Evolutionary conservation across 2,113 vertebrate genomes (phyloP).

Genomic region (Megaceryle maxima): DNA sequence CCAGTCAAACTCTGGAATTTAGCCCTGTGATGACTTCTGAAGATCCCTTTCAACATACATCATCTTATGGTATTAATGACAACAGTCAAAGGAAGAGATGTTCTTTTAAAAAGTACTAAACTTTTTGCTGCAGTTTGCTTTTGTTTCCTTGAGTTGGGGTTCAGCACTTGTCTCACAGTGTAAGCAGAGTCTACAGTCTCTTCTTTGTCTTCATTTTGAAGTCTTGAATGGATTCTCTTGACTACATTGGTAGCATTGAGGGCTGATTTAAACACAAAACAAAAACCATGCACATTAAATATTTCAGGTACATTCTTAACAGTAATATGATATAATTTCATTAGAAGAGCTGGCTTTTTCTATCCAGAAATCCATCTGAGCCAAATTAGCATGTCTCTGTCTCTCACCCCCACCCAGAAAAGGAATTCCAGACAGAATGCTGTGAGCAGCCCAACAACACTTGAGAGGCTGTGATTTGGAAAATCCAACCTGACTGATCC

Average conservation of each 20-base stretch:
- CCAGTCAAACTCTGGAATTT: not conserved
- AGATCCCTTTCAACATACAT: not conserved
- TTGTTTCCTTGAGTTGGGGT: conserved; percentile 69
- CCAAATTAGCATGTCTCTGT: not conserved
- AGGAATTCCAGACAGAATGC: not conserved
- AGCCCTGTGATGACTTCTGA: not conserved
- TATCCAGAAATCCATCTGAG: not conserved
- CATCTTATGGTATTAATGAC: not conserved
- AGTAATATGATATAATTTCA: not conserved
- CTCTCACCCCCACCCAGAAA: not conserved
- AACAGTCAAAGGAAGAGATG: not conserved
- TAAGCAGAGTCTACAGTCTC: not conserved
- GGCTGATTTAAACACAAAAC: conserved; percentile 65
- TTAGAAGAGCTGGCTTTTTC: not conserved
- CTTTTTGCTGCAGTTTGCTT: conserved; percentile 71
- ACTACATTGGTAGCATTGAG: conserved; percentile 85
- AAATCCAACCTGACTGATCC: conserved; percentile 73
- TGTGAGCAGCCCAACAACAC: not conserved
- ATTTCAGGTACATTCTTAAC: not conserved
- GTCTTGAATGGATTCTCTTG: conserved; percentile 71
- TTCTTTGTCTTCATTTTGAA: conserved; percentile 40
- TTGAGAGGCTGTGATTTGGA: not conserved
- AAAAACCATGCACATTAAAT: not conserved
- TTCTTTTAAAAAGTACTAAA: conserved; percentile 39
- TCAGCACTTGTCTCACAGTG: conserved; percentile 79